Conservation (phyloP, 2,113 vertebrate species). For the Gila orcuttii region DNA sequence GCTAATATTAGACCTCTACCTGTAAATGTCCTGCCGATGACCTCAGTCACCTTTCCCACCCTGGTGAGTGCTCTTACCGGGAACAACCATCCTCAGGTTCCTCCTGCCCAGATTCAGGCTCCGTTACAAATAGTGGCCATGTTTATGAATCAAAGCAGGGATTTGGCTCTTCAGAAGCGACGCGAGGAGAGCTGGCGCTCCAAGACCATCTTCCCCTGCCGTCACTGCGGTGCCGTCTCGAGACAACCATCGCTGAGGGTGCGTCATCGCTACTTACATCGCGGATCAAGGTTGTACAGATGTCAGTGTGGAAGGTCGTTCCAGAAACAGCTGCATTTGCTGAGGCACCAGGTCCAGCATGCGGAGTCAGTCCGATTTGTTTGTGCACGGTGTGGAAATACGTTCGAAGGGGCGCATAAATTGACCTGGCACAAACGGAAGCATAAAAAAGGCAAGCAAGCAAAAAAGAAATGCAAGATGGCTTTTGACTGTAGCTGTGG, state of each 20-base stretch:
- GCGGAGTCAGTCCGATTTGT: conserved; percentile 74
- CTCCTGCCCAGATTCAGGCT: not conserved
- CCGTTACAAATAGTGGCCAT: conserved; percentile 63
- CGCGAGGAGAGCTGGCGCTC: conserved; percentile 67
- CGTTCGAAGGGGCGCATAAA: conserved; percentile 58
- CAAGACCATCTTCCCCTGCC: conserved; percentile 67
- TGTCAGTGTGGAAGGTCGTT: conserved; percentile 78
- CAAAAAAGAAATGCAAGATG: conserved; percentile 61
- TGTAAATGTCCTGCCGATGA: not conserved
- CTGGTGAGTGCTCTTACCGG: not conserved
- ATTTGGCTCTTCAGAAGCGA: conserved; percentile 59
- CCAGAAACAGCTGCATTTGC: conserved; percentile 72
- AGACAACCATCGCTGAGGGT: conserved; percentile 71
- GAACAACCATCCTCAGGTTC: not conserved
- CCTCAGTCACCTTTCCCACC: not conserved
- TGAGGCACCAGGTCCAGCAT: conserved; percentile 78
- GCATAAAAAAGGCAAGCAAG: conserved; percentile 39
- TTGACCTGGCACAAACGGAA: conserved; percentile 58
- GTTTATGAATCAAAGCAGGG: conserved; percentile 68
- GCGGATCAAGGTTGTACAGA: conserved; percentile 64
- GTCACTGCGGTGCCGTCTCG: conserved; percentile 71
- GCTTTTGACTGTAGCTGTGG: conserved; percentile 78
- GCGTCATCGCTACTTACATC: conserved; percentile 75
- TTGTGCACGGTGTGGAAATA: conserved; percentile 73
- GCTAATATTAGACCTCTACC: not conserved